Conservation (phyloP, 2,113 vertebrate genomes). For the Pseudorhombus dupliciocellatus region DNA sequence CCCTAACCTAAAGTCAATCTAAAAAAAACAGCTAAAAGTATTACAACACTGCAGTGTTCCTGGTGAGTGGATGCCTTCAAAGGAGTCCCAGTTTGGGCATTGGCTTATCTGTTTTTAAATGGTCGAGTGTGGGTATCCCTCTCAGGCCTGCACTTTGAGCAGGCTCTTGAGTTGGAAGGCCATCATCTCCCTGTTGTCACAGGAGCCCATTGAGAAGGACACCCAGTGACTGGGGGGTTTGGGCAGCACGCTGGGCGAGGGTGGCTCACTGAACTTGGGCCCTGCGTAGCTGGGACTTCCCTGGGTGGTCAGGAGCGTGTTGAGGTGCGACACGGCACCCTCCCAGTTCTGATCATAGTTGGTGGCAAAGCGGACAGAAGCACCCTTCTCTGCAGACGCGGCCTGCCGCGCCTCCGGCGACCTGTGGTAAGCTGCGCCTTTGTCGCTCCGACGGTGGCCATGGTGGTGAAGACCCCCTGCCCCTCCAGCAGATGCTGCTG, state of each 20-base stretch:
- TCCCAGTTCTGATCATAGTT: slow-evolving; percentile 87
- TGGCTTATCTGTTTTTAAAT: slow-evolving; percentile 47
- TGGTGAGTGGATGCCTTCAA: slow-evolving; percentile 50
- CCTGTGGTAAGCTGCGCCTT: slow-evolving; percentile 81
- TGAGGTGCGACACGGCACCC: slow-evolving; percentile 82
- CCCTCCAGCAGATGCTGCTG: slow-evolving; percentile 76
- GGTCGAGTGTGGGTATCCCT: slow-evolving; percentile 29
- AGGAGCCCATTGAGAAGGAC: slow-evolving; percentile 88
- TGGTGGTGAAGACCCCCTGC: slow-evolving; percentile 70
- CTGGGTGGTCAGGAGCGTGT: slow-evolving; percentile 85
- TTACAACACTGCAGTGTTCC: slow-evolving; percentile 73
- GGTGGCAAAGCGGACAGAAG: slow-evolving; percentile 81
- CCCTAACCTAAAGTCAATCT: slow-evolving; percentile 31
- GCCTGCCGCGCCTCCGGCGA: slow-evolving; percentile 88
- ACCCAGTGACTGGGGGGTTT: slow-evolving; percentile 98
- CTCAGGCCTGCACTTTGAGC: slow-evolving; percentile 95
- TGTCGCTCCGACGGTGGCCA: slow-evolving; percentile 85
- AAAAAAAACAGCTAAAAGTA: slow-evolving; percentile 71
- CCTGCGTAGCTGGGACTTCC: slow-evolving; percentile 93
- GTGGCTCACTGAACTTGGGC: slow-evolving; percentile 97
- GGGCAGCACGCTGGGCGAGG: slow-evolving; percentile 94
- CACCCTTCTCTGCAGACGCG: slow-evolving; percentile 86
- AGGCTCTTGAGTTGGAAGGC: slow-evolving; percentile 97
- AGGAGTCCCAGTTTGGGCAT: slow-evolving; percentile 57
- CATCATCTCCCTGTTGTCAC: slow-evolving; percentile 92